phyloP scores from a whole-genome alignment of 2,113 vertebrate genomes.

The Corythornis cristatus region DNA sequence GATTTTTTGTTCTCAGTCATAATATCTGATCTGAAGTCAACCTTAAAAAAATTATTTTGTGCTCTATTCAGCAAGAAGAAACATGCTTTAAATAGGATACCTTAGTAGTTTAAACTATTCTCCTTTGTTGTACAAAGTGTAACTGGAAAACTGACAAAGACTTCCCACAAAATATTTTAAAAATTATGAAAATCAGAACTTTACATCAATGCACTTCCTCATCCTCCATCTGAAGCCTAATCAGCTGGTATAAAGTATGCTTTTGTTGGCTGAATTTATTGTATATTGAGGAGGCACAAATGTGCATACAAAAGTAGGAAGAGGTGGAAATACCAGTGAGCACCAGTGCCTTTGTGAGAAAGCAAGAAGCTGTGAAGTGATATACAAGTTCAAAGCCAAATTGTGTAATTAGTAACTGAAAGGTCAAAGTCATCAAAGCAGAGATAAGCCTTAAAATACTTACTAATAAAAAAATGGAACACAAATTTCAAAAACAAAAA shows the following conservation, averaged over 20 bases:
- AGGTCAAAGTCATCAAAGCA: constrained; percentile 62
- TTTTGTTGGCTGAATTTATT: constrained; percentile 57
- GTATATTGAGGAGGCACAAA: constrained; percentile 31
- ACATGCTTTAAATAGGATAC: neutral
- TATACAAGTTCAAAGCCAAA: constrained; percentile 58
- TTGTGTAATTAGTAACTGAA: constrained; percentile 60
- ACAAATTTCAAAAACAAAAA: constrained; percentile 46
- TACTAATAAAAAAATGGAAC: neutral
- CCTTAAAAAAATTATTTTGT: neutral
- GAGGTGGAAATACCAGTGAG: constrained; percentile 67
- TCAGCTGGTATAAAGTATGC: constrained; percentile 52
- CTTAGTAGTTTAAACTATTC: constrained; percentile 23
- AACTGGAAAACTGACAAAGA: neutral
- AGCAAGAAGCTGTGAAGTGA: constrained; percentile 51
- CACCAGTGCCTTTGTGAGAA: constrained; percentile 59
- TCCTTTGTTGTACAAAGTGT: constrained; percentile 16
- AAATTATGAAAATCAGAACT: constrained; percentile 36
- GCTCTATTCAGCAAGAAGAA: neutral
- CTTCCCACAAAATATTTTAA: neutral
- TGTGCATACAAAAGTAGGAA: constrained; percentile 74
- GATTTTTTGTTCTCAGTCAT: neutral
- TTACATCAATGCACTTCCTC: constrained; percentile 50
- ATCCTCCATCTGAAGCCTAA: constrained; percentile 39
- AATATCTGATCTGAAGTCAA: neutral
- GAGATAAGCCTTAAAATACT: constrained; percentile 61